Evolutionary conservation across 2,113 vertebrate species (phyloP).

Genomic region (Epinephelus lanceolatus): DNA sequence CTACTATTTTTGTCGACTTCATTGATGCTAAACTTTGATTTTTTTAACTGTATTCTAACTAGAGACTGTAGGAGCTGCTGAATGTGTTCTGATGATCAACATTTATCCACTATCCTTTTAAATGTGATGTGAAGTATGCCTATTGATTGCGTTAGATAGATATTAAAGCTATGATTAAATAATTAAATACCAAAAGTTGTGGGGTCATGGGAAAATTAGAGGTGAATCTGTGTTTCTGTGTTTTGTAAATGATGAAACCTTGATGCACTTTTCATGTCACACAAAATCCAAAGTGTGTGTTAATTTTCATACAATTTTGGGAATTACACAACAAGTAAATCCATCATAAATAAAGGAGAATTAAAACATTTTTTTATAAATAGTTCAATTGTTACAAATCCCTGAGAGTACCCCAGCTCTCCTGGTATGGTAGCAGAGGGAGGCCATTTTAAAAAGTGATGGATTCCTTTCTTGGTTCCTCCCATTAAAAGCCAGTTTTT

Average conservation of each 20-base stretch:
- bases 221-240: too few species aligned
- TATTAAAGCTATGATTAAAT: not conserved
- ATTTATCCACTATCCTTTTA: not conserved
- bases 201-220: not conserved
- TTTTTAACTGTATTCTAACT: not conserved
- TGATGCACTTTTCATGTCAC: not conserved
- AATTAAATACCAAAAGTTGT: not conserved
- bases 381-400: constrained; percentile 39
- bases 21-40: not conserved
- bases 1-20: not conserved
- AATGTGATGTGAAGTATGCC: not conserved
- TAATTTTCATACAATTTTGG: not conserved
- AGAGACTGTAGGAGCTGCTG: not conserved
- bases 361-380: constrained; percentile 39
- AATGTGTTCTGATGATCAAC: not conserved
- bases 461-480: constrained; percentile 76
- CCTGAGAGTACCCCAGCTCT: constrained; percentile 38
- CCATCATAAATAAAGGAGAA: constrained; percentile 8
- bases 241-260: not conserved
- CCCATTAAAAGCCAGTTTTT: constrained; percentile 82
- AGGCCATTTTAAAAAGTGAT: constrained; percentile 80
- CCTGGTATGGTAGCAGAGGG: constrained; percentile 46
- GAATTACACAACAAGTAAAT: not conserved
- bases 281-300: not conserved
- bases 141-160: not conserved